Percentiles rank a stretch among this genome's conserved stretches.
phyloP scores from a whole-genome alignment of 2,797 vertebrate genomes.

The Alca torda region DNA sequence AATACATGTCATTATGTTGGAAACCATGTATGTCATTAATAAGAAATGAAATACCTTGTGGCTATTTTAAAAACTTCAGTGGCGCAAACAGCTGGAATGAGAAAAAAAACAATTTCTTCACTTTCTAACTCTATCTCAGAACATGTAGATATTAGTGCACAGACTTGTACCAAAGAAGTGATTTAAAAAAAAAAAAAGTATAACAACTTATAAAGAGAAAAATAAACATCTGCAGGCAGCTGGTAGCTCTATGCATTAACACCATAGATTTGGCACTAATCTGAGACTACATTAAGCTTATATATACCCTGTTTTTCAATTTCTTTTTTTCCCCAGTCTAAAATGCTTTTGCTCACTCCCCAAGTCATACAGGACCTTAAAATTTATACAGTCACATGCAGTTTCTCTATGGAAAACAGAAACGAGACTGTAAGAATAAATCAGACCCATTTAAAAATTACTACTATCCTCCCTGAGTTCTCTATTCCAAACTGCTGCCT shows the following conservation, averaged over 20 bases:
- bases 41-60: constrained; percentile 84
- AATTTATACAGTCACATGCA: not conserved
- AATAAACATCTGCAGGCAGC: not conserved
- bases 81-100: constrained; percentile 88
- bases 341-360: not conserved
- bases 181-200: not conserved
- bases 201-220: not conserved
- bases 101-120: not conserved
- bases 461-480: not conserved
- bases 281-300: not conserved
- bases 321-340: not conserved
- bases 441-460: not conserved
- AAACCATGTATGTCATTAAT: not conserved
- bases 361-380: not conserved
- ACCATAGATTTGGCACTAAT: not conserved
- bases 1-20: not conserved
- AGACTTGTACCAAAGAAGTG: not conserved
- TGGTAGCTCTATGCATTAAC: not conserved
- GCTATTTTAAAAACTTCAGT: constrained; percentile 98
- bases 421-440: not conserved
- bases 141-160: not conserved
- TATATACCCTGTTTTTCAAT: not conserved
- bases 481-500: not conserved
- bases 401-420: not conserved
- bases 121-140: not conserved